phyloP scores from a whole-genome alignment of 2,113 vertebrate genomes.

The Casuarius casuarius region DNA sequence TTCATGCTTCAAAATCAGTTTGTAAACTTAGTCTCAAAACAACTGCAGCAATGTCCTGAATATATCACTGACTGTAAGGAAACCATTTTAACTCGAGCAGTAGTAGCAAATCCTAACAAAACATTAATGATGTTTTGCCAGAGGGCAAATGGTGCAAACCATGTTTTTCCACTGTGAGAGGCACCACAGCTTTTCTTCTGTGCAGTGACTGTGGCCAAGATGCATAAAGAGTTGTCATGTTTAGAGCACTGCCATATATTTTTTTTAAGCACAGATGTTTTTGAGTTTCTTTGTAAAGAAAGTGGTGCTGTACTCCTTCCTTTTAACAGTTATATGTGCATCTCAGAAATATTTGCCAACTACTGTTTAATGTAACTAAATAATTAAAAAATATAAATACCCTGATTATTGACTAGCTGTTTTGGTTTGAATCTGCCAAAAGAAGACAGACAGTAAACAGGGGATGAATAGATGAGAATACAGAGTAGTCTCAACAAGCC shows the following conservation, averaged over 20 bases:
- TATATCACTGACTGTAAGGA: not conserved
- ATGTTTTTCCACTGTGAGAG: not conserved
- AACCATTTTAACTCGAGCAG: not conserved
- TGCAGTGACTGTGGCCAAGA: not conserved
- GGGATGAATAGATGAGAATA: not conserved
- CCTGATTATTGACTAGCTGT: slow-evolving; percentile 12
- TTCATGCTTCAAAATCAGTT: not conserved
- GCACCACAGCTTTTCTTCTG: not conserved
- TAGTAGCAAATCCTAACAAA: slow-evolving; percentile 2
- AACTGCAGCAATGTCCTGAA: not conserved
- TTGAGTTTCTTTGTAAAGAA: not conserved
- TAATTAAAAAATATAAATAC: slow-evolving; percentile 40
- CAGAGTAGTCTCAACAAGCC: not conserved
- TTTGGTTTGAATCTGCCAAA: slow-evolving; percentile 30
- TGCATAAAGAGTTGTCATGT: not conserved
- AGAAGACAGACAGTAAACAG: not conserved
- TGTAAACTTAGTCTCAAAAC: not conserved
- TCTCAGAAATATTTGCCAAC: slow-evolving; percentile 5
- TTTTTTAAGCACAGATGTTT: not conserved
- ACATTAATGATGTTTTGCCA: not conserved
- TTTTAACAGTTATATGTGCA: not conserved
- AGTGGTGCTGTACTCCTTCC: not conserved
- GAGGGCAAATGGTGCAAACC: not conserved
- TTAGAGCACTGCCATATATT: not conserved
- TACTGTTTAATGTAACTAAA: slow-evolving; percentile 10